Evolutionary conservation across 2,113 vertebrate genomes (phyloP).

Genomic region (Protomyctophum bolini): DNA sequence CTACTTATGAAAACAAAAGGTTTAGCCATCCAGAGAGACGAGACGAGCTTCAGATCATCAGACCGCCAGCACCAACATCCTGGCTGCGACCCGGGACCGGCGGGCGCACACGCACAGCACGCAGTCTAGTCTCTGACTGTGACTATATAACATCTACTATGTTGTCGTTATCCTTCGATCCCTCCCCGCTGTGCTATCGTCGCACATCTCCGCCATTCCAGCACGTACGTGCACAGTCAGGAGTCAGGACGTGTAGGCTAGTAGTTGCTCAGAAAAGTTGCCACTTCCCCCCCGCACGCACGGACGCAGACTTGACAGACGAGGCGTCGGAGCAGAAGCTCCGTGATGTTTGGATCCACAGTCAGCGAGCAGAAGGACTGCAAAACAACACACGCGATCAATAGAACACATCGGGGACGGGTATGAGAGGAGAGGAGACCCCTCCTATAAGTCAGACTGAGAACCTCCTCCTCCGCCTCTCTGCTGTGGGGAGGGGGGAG

Average conservation of each 20-base stretch:
- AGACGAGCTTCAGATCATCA: constrained; percentile 46
- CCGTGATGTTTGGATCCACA: too few relatives aligned
- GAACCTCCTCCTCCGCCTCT: constrained; percentile 54
- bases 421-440: constrained; percentile 35
- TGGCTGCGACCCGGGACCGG: constrained; percentile 5
- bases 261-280: constrained; percentile 16
- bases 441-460: constrained; percentile 32
- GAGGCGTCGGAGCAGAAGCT: too few relatives aligned
- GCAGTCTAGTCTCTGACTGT: constrained; percentile 21
- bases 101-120: constrained; percentile 12
- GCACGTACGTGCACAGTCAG: constrained; percentile 28
- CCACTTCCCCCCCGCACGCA: too few relatives aligned
- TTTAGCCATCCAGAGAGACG: constrained; percentile 25
- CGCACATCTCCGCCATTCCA: constrained; percentile 15
- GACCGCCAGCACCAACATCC: constrained; percentile 33
- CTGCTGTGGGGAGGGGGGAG: too few relatives aligned
- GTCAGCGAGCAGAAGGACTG: too few relatives aligned
- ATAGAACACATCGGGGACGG: constrained; percentile 28
- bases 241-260: constrained; percentile 24
- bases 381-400: constrained; percentile 44
- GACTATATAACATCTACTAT: constrained; percentile 2
- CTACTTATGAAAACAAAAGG: background rate
- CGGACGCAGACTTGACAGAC: too few relatives aligned
- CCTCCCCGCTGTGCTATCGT: background rate
- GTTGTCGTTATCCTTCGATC: too few relatives aligned